Conservation (phyloP, 2,888 invertebrate genomes). For the Apamea anceps region DNA sequence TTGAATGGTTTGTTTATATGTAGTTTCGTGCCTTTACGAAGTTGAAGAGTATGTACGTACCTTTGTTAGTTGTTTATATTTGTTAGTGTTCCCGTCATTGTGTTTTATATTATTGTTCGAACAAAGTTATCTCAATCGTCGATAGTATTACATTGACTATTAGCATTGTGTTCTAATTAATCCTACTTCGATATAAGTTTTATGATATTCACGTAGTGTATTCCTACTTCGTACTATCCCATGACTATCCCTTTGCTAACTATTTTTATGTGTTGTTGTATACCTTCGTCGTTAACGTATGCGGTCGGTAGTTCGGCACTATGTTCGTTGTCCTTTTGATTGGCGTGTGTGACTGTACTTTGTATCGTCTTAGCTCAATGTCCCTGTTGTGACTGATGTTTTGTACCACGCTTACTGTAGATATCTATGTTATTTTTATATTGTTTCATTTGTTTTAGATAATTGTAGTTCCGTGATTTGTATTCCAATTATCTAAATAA, state of each 20-base stretch:
- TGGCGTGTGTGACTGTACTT: conserved; percentile 65
- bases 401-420: conserved; percentile 71
- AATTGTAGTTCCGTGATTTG: conserved; percentile 50
- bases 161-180: conserved; percentile 43
- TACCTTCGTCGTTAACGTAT: conserved; percentile 29
- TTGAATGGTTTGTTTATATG: conserved; percentile 74
- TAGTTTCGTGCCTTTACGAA: conserved; percentile 78
- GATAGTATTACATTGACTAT: conserved; percentile 38
- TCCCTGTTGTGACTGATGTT: conserved; percentile 77
- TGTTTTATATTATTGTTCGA: conserved; percentile 41
- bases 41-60: conserved; percentile 64
- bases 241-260: conserved; percentile 49
- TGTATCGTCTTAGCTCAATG: conserved; percentile 80
- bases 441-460: conserved; percentile 51
- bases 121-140: conserved; percentile 38
- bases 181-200: conserved; percentile 57
- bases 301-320: conserved; percentile 31
- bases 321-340: conserved; percentile 42
- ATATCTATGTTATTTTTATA: conserved; percentile 65
- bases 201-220: conserved; percentile 55
- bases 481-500: conserved; percentile 22
- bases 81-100: conserved; percentile 53
- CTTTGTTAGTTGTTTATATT: conserved; percentile 72
- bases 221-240: conserved; percentile 37
- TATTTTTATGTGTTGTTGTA: conserved; percentile 54